Evolutionary conservation across 2,888 invertebrate species (phyloP).

Genomic region (Ephialtes manifestator): DNA sequence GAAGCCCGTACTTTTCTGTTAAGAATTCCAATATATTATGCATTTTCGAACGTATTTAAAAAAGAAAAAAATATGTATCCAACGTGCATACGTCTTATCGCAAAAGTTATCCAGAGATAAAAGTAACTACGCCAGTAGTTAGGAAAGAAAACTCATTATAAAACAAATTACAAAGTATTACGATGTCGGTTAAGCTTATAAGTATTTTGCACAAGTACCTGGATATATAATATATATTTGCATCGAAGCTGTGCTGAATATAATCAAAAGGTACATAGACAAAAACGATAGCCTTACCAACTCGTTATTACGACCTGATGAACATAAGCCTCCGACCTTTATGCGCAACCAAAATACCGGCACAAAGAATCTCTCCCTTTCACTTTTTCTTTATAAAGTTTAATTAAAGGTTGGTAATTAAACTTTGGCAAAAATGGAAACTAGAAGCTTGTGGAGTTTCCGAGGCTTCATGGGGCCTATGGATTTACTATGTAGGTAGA

Average conservation of each 20-base stretch:
- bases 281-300: slow-evolving; percentile 23
- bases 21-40: too few relatives aligned
- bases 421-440: slow-evolving; percentile 70
- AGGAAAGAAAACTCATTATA: slow-evolving; percentile 13
- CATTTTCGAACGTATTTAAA: too few relatives aligned
- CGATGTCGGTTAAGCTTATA: not conserved
- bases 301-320: slow-evolving; percentile 27
- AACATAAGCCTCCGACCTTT: slow-evolving; percentile 8
- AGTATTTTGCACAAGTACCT: not conserved
- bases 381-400: slow-evolving; percentile 67
- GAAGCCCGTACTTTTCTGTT: too few relatives aligned
- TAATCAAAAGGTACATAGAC: not conserved
- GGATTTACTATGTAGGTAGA: not conserved
- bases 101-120: too few relatives aligned
- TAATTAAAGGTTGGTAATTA: slow-evolving; percentile 71
- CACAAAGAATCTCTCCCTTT: slow-evolving; percentile 19
- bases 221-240: not conserved
- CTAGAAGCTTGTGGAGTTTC: slow-evolving; percentile 56
- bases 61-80: too few relatives aligned
- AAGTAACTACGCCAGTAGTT: not conserved
- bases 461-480: not conserved
- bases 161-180: slow-evolving; percentile 19
- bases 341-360: not conserved
- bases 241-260: not conserved
- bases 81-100: too few relatives aligned